These are phyloP conservation scores for Otolemur crassicaudatus DNA, from an alignment of 2,797 vertebrate species.

Conservation along the genomic window DNA sequence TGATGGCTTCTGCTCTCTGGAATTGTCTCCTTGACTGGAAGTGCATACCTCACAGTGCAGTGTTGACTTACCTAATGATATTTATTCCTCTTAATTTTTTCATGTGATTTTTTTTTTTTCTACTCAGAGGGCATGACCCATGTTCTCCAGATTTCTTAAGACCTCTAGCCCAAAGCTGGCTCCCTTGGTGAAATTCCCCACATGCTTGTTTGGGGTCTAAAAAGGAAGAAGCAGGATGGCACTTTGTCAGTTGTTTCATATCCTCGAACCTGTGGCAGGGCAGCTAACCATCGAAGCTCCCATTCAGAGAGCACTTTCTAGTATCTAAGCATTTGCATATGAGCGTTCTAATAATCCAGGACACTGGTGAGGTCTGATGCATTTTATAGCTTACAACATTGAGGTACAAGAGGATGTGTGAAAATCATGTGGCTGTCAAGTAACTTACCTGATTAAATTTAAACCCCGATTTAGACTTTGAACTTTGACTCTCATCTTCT, in stretches of 20 bases:
- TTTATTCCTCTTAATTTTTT: neutral
- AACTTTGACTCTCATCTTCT: neutral
- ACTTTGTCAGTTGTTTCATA: neutral
- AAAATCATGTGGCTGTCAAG: neutral
- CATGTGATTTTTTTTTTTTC: neutral
- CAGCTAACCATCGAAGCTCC: neutral
- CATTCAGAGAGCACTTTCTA: neutral
- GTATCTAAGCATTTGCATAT: neutral
- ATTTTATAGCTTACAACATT: neutral
- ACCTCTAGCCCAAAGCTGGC: neutral
- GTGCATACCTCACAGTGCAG: neutral
- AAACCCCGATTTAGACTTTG: neutral
- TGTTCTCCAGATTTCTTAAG: constrained; percentile 18
- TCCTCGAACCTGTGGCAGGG: neutral
- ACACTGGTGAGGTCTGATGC: neutral
- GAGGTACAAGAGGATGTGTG: neutral
- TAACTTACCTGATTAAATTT: neutral
- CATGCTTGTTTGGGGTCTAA: neutral
- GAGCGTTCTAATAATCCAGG: neutral
- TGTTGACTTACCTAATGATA: neutral
- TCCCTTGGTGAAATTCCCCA: neutral
- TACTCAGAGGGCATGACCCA: neutral
- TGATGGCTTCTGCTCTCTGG: neutral
- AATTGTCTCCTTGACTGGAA: neutral
- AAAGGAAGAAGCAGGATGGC: neutral